These are phyloP conservation scores for Threskiornis aethiopicus DNA, from an alignment of 2,797 vertebrate genomes.

Conservation along the genomic window DNA sequence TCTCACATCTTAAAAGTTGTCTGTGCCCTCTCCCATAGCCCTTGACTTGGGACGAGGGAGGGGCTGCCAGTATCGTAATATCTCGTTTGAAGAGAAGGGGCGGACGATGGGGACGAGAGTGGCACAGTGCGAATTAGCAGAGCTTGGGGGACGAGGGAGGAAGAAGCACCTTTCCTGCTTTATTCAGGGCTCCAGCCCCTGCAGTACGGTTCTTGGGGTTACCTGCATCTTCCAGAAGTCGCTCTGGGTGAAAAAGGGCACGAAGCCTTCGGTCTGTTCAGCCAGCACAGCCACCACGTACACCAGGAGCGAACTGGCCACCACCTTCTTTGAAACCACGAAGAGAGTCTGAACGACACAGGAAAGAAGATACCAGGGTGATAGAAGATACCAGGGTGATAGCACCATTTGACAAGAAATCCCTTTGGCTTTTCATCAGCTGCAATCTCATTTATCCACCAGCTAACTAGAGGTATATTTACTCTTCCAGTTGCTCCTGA, in stretches of 20 bases:
- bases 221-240: constrained; percentile 83
- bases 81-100: not conserved
- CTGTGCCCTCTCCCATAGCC: not conserved
- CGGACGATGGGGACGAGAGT: not conserved
- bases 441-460: not conserved
- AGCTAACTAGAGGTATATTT: not conserved
- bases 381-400: not conserved
- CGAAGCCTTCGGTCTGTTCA: constrained; percentile 77
- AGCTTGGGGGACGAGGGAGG: not conserved
- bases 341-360: not conserved
- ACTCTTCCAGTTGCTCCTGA: constrained; percentile 24
- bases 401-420: not conserved
- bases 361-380: not conserved
- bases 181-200: not conserved
- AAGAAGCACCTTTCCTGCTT: not conserved
- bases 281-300: constrained; percentile 74
- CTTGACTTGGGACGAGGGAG: not conserved
- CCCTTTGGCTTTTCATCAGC: not conserved
- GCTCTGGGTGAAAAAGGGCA: constrained; percentile 83
- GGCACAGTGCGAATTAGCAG: not conserved
- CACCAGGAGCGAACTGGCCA: constrained; percentile 68
- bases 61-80: no score
- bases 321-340: constrained; percentile 64
- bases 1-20: not conserved
- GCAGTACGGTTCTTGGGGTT: not conserved